phyloP scores from a whole-genome alignment of 2,113 vertebrate genomes.

The Sakesphorus luctuosus region DNA sequence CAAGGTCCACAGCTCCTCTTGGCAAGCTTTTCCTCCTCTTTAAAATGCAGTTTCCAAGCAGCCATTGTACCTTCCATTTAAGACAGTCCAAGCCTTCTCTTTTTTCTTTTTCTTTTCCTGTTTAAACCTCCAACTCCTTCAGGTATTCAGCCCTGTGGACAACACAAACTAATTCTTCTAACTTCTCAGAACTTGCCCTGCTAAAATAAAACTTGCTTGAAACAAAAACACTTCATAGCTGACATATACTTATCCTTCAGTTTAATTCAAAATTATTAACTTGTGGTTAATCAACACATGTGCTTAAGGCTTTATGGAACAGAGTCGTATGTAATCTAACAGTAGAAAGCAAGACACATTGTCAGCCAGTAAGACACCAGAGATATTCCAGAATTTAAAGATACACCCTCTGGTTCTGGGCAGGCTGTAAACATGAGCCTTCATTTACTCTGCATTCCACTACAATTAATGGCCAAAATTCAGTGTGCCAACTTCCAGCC shows the following conservation, averaged over 20 bases:
- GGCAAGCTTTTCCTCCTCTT: slow-evolving; percentile 3
- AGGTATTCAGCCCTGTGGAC: not conserved
- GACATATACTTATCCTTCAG: not conserved
- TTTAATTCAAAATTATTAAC: slow-evolving; percentile 18
- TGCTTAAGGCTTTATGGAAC: not conserved
- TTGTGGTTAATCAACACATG: not conserved
- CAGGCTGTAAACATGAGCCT: not conserved
- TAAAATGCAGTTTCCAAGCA: slow-evolving; percentile 4
- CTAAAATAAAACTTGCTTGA: slow-evolving; percentile 24
- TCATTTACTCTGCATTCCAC: not conserved
- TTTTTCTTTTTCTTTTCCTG: not conserved
- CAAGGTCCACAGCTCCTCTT: not conserved
- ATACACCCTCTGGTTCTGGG: not conserved
- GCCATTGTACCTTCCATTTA: not conserved
- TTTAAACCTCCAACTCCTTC: not conserved
- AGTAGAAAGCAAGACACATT: not conserved
- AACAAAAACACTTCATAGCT: not conserved
- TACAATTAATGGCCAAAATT: slow-evolving; percentile 11
- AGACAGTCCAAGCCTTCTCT: not conserved
- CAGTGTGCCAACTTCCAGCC: not conserved
- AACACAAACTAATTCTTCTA: slow-evolving; percentile 15
- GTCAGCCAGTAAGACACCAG: not conserved
- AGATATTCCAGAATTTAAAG: slow-evolving; percentile 1
- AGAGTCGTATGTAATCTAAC: not conserved
- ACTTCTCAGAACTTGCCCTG: not conserved